A percentile compares a stretch with the other conserved stretches of the same genome.
phyloP scores from a whole-genome alignment of 2,888 invertebrate species.

The Cyclophora albipunctata region DNA sequence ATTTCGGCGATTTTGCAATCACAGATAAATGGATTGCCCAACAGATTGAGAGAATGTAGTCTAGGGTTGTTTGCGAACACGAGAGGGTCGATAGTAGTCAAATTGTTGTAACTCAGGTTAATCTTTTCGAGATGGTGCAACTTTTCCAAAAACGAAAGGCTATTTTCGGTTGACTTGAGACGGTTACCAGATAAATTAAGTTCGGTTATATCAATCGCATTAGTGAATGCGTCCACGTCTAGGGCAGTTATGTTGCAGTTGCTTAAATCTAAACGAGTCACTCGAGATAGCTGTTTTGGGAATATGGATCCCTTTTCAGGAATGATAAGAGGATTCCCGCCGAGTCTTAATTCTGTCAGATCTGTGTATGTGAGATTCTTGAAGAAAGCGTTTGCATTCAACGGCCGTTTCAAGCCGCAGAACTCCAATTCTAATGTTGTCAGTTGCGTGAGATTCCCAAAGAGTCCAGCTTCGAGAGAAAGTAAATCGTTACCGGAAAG shows the following conservation, averaged over 20 bases:
- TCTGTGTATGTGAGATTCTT: constrained; percentile 78
- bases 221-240: constrained; percentile 76
- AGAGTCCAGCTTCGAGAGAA: constrained; percentile 79
- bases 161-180: constrained; percentile 61
- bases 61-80: constrained; percentile 74
- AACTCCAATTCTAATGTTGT: constrained; percentile 81
- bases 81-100: constrained; percentile 75
- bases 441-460: constrained; percentile 79
- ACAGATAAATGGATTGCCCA: constrained; percentile 82
- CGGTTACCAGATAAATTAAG: constrained; percentile 77
- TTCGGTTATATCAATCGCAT: constrained; percentile 77
- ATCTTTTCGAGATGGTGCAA: constrained; percentile 75
- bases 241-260: constrained; percentile 78
- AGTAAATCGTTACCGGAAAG: constrained; percentile 81
- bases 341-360: constrained; percentile 79
- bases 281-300: constrained; percentile 78
- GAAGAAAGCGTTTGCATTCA: constrained; percentile 80
- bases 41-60: constrained; percentile 76
- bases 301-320: constrained; percentile 76
- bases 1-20: constrained; percentile 81
- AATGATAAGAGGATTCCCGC: constrained; percentile 80
- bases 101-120: constrained; percentile 78
- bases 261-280: constrained; percentile 79
- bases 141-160: constrained; percentile 72
- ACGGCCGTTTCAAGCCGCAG: constrained; percentile 78